Evolutionary conservation across 1,140 invertebrate genomes (phyloP).

Genomic region (Batillaria attramentaria): DNA sequence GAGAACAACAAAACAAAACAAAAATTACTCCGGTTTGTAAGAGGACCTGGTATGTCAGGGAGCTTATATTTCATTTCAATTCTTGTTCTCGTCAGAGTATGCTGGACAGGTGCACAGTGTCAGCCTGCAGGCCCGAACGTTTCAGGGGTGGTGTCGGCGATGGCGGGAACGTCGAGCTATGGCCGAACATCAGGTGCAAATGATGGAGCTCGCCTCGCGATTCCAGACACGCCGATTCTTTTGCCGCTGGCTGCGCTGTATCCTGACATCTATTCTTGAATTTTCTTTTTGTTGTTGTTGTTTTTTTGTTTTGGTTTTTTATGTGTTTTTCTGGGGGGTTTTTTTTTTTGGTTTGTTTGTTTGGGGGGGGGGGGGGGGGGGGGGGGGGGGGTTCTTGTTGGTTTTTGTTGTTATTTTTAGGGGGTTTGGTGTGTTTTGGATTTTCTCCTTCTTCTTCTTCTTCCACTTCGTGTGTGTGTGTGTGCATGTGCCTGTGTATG

Average conservation of each 20-base stretch:
- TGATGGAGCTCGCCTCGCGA: slow-evolving; percentile 37
- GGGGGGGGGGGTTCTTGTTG: too few relatives aligned
- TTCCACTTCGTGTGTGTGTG: too few relatives aligned
- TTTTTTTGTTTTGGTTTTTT: slow-evolving; percentile 1
- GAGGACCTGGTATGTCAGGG: too few relatives aligned
- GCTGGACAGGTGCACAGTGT: slow-evolving; percentile 42
- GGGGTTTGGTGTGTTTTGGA: not conserved
- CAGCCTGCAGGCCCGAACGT: slow-evolving; percentile 29
- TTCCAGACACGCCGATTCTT: slow-evolving; percentile 50
- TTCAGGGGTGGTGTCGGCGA: slow-evolving; percentile 44
- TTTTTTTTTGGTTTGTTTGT: not conserved
- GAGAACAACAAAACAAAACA: too few relatives aligned
- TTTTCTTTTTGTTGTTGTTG: not conserved
- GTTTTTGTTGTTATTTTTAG: not conserved
- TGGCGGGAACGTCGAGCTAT: slow-evolving; percentile 38
- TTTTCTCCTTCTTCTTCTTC: not conserved
- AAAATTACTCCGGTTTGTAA: too few relatives aligned
- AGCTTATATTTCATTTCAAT: not conserved
- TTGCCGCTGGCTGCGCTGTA: slow-evolving; percentile 55
- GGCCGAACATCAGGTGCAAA: slow-evolving; percentile 46
- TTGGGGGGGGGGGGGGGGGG: too few relatives aligned
- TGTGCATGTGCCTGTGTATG: too few relatives aligned
- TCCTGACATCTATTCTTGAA: slow-evolving; percentile 40
- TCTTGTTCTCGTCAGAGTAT: slow-evolving; percentile 42
- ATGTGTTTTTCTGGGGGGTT: not conserved